These are phyloP conservation scores for Microtus richardsoni DNA, from an alignment of 2,113 vertebrate genomes.

Conservation along the genomic window DNA sequence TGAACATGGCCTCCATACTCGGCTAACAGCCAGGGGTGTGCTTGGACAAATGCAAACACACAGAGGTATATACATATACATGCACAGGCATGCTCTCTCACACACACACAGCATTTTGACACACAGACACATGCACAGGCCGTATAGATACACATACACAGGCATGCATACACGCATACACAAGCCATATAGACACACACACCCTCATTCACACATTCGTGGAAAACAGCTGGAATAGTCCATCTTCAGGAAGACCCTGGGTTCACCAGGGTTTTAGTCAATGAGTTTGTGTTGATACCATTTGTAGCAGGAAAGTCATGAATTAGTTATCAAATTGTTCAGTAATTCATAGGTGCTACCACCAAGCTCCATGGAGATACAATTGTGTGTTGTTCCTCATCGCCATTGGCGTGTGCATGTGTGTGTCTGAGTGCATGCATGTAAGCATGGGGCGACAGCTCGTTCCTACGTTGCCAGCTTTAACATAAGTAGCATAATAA, in stretches of 20 bases:
- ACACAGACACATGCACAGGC: background rate
- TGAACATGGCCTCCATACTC: background rate
- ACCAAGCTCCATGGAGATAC: conserved; percentile 12
- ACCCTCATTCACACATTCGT: background rate
- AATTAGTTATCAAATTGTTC: conserved; percentile 78
- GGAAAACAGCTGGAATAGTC: background rate
- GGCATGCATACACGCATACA: background rate
- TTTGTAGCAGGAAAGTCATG: conserved; percentile 62
- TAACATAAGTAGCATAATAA: background rate
- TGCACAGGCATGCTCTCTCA: background rate
- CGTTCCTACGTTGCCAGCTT: background rate
- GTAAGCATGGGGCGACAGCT: background rate
- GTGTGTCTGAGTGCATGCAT: background rate
- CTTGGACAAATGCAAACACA: no score
- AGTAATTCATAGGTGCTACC: conserved; percentile 82
- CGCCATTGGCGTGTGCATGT: background rate
- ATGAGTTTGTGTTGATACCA: conserved; percentile 44
- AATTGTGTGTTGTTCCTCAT: background rate
- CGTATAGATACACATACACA: background rate
- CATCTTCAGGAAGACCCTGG: background rate
- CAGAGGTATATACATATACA: background rate
- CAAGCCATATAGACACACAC: background rate
- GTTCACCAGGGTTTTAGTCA: background rate
- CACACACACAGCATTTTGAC: background rate
- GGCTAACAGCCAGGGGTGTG: background rate